Evolutionary conservation across 2,888 invertebrate genomes (phyloP), one percentile per base, ranked within the genome.

Genomic region (Psylliodes chrysocephalus): DNA sequence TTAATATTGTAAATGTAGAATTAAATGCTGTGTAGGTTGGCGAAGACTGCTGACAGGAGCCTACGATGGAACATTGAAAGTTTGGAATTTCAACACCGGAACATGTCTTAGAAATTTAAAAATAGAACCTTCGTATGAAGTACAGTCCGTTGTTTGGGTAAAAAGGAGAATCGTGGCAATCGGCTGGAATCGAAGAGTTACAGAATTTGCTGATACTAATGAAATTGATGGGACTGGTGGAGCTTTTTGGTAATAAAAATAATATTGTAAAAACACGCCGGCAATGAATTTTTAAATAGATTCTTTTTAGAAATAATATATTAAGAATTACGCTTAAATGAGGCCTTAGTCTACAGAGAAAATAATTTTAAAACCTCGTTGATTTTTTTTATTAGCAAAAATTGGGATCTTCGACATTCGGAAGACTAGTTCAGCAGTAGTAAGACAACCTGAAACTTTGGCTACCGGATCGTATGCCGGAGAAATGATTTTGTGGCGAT

Each of bases 31-130:
- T 22, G 6, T 33, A 0, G 87, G 89, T 15, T 70, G 63, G 44
- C 90, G 92, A 76, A 85, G 91, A 61, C 84, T 94, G 22, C 42
- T 74, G 30, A 74, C 73, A 17, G 72, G 92, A 0, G 93, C 92
- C 0, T 86, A 90, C 53, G 89, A 93, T 79, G 94, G 94, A 8
- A 87, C 89, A 0, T 82, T 94, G 5, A 91, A 91, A 84, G 85
- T 93, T 28, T 95, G 95, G 95, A 92, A 93, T 81, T 94, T 93
- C 76, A 93, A 92, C 77, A 90, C 91, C 18, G 92, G 93, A 0
- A 85, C 87, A 5, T 92, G 92, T 73, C 78, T 93, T 65, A 83
- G 90, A 67, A 87, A 87, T 57, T 88, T 93, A 88, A 81, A 69
- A 42, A 69, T 77, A 22, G 73, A 71, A 3, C 67, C 63, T 12